These are phyloP conservation scores for Stichopus chloronotus DNA, from an alignment of 35 echinoderm and acorn worm species.

Conservation along the genomic window DNA sequence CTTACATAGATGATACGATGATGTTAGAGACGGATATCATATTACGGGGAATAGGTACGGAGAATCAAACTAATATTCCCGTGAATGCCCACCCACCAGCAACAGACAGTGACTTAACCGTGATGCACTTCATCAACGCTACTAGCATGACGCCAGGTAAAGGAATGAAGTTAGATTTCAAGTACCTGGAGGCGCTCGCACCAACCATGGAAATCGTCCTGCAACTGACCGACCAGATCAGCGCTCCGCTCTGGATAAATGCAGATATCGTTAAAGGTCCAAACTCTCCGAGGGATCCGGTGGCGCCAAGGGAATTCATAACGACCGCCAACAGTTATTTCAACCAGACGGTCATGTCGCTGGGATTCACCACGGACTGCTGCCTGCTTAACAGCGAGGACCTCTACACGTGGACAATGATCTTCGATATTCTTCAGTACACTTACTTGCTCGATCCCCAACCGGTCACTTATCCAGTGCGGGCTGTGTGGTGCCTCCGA, in stretches of 20 bases:
- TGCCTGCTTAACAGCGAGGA: not conserved
- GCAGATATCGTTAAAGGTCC: conserved; percentile 79
- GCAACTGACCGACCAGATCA: conserved; percentile 50
- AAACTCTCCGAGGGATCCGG: conserved; percentile 68
- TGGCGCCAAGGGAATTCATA: conserved; percentile 63
- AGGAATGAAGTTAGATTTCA: conserved; percentile 86
- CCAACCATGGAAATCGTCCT: conserved; percentile 66
- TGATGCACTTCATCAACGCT: conserved; percentile 55
- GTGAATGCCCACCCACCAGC: conserved; percentile 76
- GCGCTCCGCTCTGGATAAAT: conserved; percentile 75
- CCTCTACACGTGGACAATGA: conserved; percentile 78
- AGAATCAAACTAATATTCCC: conserved; percentile 69
- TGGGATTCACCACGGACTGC: conserved; percentile 72
- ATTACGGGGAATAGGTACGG: conserved; percentile 62
- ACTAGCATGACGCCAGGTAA: conserved; percentile 57
- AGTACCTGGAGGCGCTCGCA: conserved; percentile 68
- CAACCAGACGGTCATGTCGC: conserved; percentile 66
- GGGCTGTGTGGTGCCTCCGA: conserved; percentile 58
- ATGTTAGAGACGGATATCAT: conserved; percentile 84
- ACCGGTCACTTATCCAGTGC: conserved; percentile 77
- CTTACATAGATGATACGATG: conserved; percentile 70
- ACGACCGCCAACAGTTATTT: conserved; percentile 60
- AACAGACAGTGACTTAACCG: conserved; percentile 71
- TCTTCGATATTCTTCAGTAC: conserved; percentile 69
- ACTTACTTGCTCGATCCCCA: conserved; percentile 63